These are phyloP conservation scores for Galaxias olidus DNA, from an alignment of 2,797 vertebrate genomes.

Conservation along the genomic window DNA sequence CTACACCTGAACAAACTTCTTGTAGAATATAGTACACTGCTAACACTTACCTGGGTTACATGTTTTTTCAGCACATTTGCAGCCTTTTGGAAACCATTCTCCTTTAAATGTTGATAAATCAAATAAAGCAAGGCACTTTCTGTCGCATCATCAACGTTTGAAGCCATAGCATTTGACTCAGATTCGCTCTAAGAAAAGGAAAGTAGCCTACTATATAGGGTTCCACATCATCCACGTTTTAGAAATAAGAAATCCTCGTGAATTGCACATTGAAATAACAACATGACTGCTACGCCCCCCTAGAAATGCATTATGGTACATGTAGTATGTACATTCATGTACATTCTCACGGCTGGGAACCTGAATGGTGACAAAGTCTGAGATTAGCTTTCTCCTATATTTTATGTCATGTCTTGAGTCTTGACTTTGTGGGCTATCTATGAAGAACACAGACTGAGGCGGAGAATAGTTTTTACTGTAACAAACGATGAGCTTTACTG, in stretches of 20 bases:
- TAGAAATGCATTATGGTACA: conserved; percentile 27
- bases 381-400: no score
- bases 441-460: no score
- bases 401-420: no score
- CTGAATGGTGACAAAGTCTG: background rate
- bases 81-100: conserved; percentile 59
- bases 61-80: conserved; percentile 63
- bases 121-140: conserved; percentile 54
- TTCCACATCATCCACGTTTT: no score
- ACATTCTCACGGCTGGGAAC: background rate
- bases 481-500: no score
- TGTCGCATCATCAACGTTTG: conserved; percentile 39
- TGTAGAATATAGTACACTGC: no score
- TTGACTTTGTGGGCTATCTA: no score
- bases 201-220: rapidly evolving
- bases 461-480: no score
- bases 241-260: background rate
- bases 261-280: background rate
- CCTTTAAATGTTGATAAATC: conserved; percentile 66
- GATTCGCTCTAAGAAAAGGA: no score
- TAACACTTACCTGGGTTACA: conserved; percentile 54
- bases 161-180: conserved; percentile 43
- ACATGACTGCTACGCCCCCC: background rate
- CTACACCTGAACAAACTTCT: no score
- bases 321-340: conserved; percentile 8